Conservation (phyloP, 2,113 vertebrate genomes). For the Marcusenius ussheri region DNA sequence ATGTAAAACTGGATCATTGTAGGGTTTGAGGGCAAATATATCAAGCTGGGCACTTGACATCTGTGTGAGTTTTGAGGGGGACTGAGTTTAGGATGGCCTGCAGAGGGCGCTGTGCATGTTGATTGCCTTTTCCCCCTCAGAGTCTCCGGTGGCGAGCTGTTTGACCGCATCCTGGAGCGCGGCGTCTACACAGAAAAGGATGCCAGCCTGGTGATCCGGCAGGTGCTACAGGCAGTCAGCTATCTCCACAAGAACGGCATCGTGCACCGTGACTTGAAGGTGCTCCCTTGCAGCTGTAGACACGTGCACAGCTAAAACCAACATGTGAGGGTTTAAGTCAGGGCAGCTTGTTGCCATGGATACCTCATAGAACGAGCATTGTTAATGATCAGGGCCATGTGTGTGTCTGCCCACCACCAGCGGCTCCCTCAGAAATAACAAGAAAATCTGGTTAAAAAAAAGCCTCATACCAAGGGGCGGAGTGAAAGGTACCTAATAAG, state of each 20-base stretch:
- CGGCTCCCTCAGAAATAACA: not conserved
- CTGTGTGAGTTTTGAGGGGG: not conserved
- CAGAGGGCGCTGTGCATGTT: not conserved
- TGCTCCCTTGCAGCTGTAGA: conserved; percentile 32
- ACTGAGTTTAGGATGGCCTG: not conserved
- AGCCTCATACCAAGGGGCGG: not conserved
- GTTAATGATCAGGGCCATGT: not conserved
- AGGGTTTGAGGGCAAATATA: not conserved
- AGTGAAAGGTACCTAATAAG: not conserved
- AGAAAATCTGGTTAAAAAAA: not conserved
- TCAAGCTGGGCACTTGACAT: not conserved
- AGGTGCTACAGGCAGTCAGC: conserved; percentile 83
- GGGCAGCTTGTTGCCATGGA: not conserved
- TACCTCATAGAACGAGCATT: not conserved
- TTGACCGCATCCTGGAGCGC: conserved; percentile 88
- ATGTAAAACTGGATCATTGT: not conserved
- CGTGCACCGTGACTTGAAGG: conserved; percentile 92
- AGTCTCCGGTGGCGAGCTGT: conserved; percentile 90
- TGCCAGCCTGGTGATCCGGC: conserved; percentile 84
- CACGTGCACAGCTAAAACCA: not conserved
- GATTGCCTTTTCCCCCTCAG: conserved; percentile 46
- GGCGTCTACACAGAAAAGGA: conserved; percentile 91
- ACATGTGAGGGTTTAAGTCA: not conserved
- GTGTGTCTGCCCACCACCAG: not conserved
- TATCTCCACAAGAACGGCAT: conserved; percentile 87